Conservation (phyloP, 2,888 invertebrate species). For the Drosophila barbarae region DNA sequence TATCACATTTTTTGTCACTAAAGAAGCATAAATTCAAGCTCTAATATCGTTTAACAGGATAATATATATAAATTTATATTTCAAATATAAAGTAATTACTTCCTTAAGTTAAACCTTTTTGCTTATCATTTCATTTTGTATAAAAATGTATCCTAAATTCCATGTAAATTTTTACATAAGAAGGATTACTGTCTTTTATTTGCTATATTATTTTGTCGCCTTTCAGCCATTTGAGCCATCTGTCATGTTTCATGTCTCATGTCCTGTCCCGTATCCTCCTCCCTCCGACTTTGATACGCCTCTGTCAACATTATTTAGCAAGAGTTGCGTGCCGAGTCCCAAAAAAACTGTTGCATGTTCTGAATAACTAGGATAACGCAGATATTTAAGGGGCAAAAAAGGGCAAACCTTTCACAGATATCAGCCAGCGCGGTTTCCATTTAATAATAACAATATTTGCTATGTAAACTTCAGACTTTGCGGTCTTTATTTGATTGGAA, state of each 20-base stretch:
- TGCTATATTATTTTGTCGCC: constrained; percentile 11
- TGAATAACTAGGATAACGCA: constrained; percentile 18
- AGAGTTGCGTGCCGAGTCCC: constrained; percentile 29
- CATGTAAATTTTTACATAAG: background rate
- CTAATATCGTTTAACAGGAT: rapidly evolving
- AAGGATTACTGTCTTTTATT: constrained; percentile 7
- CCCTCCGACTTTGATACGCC: constrained; percentile 39
- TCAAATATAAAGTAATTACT: background rate
- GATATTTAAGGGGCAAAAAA: constrained; percentile 11
- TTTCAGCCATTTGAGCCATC: constrained; percentile 17
- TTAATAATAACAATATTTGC: constrained; percentile 50
- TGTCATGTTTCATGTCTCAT: constrained; percentile 18
- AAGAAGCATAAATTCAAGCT: background rate
- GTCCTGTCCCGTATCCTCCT: background rate
- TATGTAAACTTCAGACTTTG: constrained; percentile 20
- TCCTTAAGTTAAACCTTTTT: background rate
- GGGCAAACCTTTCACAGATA: constrained; percentile 11
- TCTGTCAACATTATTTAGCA: constrained; percentile 47
- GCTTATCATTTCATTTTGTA: rapidly evolving
- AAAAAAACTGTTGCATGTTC: constrained; percentile 28
- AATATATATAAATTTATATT: no score
- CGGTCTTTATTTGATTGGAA: constrained; percentile 32
- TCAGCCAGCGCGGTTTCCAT: constrained; percentile 20
- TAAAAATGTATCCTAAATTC: background rate
- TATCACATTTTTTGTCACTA: background rate